Evolutionary conservation across 2,888 invertebrate species (phyloP).

Genomic region (Leucozona laternaria): DNA sequence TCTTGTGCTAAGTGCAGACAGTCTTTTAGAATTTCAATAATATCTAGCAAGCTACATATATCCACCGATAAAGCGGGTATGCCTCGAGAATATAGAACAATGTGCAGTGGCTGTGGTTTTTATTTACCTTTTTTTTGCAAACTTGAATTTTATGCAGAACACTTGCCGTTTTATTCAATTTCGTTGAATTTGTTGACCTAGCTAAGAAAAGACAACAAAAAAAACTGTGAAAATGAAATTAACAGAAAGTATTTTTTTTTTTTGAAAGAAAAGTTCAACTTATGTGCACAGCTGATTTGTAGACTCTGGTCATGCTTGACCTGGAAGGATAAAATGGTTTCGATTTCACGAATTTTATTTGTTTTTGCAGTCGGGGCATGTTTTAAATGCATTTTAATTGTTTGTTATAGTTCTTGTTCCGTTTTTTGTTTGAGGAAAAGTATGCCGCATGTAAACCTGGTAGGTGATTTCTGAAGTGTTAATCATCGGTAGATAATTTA

Average conservation of each 20-base stretch:
- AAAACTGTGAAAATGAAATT: constrained; percentile 58
- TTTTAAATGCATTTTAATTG: constrained; percentile 20
- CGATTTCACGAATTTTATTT: constrained; percentile 53
- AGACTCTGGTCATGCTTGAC: constrained; percentile 55
- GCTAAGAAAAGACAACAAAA: constrained; percentile 9
- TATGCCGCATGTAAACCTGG: constrained; percentile 5
- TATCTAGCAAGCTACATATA: constrained; percentile 1
- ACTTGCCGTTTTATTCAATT: constrained; percentile 45
- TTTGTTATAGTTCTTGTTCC: constrained; percentile 5
- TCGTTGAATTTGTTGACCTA: constrained; percentile 57
- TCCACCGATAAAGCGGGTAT: constrained; percentile 28
- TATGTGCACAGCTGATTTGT: constrained; percentile 38
- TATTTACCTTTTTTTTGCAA: constrained; percentile 23
- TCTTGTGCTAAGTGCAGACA: neutral
- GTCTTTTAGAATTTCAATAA: constrained; percentile 62
- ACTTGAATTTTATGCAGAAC: constrained; percentile 29
- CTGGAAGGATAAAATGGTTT: constrained; percentile 65
- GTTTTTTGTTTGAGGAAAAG: neutral
- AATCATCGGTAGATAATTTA: neutral
- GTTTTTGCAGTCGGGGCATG: constrained; percentile 16
- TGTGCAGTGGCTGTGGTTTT: neutral
- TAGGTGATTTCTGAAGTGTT: neutral
- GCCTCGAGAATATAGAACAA: constrained; percentile 59
- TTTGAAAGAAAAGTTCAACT: constrained; percentile 7
- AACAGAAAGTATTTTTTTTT: constrained; percentile 57